Conservation (phyloP, 2,888 invertebrate species). For the Cosmia trapezina region DNA sequence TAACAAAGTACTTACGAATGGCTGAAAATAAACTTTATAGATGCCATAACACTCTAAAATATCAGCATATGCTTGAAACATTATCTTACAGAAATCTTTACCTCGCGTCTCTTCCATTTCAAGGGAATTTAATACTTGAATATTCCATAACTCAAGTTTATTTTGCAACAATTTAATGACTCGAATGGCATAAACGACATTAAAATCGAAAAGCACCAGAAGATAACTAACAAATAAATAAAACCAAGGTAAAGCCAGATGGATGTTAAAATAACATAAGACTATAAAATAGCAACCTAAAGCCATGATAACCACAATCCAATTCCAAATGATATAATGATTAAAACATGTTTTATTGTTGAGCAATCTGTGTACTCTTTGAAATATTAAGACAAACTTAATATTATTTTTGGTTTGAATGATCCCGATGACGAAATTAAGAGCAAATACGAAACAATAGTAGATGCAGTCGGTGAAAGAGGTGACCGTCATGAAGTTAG, state of each 20-base stretch:
- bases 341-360: constrained; percentile 6
- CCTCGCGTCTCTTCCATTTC: no score
- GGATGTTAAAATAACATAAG: neutral
- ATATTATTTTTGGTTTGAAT: constrained; percentile 7
- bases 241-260: neutral
- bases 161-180: constrained; percentile 6
- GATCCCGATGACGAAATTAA: constrained; percentile 7
- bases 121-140: neutral
- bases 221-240: neutral
- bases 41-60: constrained; percentile 20
- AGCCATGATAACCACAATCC: constrained; percentile 1
- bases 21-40: neutral
- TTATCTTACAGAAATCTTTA: neutral
- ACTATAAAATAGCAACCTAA: neutral
- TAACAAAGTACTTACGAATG: constrained; percentile 6
- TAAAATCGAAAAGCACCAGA: constrained; percentile 16
- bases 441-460: constrained; percentile 12
- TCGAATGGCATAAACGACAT: constrained; percentile 18
- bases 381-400: constrained; percentile 23
- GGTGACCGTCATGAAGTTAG: neutral
- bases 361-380: constrained; percentile 23
- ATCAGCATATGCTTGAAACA: constrained; percentile 26
- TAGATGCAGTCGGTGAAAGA: neutral
- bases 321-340: constrained; percentile 22
- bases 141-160: constrained; percentile 28